Percentiles rank a stretch among this genome's conserved stretches.
These are phyloP conservation scores for Naja naja DNA, from an alignment of 2,113 vertebrate genomes.

Conservation along the genomic window DNA sequence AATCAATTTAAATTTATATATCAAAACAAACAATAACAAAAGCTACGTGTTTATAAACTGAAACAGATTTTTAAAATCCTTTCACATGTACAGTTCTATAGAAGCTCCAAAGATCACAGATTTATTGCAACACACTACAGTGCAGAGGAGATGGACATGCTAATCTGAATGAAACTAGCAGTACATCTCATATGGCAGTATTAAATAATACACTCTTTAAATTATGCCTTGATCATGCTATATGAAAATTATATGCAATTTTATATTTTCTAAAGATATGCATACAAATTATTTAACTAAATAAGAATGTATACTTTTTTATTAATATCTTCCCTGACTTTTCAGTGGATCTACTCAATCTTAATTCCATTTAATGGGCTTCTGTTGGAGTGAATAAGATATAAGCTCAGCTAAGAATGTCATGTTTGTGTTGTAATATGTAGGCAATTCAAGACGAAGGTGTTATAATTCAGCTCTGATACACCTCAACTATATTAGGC, in stretches of 20 bases:
- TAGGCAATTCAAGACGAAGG: neutral
- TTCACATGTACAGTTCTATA: neutral
- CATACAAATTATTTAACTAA: neutral
- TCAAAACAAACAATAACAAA: neutral
- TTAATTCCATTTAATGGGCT: neutral
- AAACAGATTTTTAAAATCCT: neutral
- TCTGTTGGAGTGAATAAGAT: neutral
- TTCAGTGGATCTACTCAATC: neutral
- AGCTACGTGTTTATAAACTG: neutral
- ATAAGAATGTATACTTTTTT: neutral
- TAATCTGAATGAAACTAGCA: neutral
- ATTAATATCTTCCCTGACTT: neutral
- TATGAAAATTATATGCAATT: neutral
- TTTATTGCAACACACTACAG: neutral
- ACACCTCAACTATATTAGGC: neutral
- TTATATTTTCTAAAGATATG: neutral
- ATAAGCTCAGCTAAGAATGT: neutral
- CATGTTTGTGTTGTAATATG: neutral
- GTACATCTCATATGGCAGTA: neutral
- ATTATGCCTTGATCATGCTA: neutral
- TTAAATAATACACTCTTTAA: neutral
- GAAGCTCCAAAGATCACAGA: neutral
- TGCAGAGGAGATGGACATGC: neutral
- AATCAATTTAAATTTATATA: neutral
- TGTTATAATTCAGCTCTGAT: neutral